phyloP scores from a whole-genome alignment of 2,797 vertebrate genomes.

The Pangasius macronema region DNA sequence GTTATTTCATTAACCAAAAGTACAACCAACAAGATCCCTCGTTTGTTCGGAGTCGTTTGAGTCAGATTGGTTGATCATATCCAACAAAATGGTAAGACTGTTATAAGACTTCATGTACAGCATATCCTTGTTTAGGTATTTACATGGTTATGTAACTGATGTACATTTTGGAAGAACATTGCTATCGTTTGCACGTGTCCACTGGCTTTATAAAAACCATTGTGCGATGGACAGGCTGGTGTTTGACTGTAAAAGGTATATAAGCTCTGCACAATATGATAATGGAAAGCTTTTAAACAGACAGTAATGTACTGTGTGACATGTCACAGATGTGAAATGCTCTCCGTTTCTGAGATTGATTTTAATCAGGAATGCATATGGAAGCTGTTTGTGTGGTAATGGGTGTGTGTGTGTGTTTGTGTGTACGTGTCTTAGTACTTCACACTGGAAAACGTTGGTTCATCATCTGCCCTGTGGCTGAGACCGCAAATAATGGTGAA shows the following conservation, averaged over 20 bases:
- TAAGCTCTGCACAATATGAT: neutral
- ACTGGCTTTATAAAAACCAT: neutral
- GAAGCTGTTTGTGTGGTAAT: slow-evolving; percentile 29
- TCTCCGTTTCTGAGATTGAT: neutral
- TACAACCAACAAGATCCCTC: no score
- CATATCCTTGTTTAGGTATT: neutral
- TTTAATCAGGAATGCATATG: neutral
- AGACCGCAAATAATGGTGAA: slow-evolving; percentile 77
- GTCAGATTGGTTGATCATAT: no score
- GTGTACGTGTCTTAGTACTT: slow-evolving; percentile 76
- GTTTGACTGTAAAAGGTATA: neutral
- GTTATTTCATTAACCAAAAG: no score
- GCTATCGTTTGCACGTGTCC: neutral
- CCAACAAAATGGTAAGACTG: slow-evolving; percentile 90
- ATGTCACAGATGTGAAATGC: neutral
- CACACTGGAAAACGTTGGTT: slow-evolving; percentile 98
- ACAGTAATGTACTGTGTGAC: neutral
- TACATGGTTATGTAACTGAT: neutral
- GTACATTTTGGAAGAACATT: neutral
- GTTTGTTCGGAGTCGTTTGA: no score
- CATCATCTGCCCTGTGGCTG: slow-evolving; percentile 95
- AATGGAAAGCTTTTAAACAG: neutral
- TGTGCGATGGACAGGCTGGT: neutral
- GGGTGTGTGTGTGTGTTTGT: neutral
- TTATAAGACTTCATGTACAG: neutral